phyloP scores from a whole-genome alignment of 2,797 vertebrate genomes.

The Carcharodon carcharias region DNA sequence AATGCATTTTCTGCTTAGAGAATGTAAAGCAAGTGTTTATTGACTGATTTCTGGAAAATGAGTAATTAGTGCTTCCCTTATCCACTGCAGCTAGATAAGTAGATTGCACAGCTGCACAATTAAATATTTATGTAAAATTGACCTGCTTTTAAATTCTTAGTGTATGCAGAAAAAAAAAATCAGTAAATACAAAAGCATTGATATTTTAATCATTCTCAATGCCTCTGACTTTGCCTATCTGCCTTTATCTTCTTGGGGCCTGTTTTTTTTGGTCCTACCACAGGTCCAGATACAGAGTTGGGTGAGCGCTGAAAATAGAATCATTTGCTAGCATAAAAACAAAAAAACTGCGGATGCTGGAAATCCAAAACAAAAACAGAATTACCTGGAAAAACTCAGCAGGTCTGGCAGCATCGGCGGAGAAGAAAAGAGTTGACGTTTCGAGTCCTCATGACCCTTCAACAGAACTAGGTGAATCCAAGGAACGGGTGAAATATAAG shows the following conservation, averaged over 20 bases:
- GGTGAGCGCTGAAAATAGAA: too few species aligned
- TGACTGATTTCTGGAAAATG: not conserved
- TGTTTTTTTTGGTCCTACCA: too few species aligned
- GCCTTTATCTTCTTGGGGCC: not conserved
- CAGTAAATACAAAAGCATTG: not conserved
- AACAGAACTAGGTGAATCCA: too few species aligned
- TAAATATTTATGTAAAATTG: not conserved
- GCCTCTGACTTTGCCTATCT: not conserved
- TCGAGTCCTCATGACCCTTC: too few species aligned
- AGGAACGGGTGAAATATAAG: too few species aligned
- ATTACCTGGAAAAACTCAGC: too few species aligned
- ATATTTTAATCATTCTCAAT: not conserved
- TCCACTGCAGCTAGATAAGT: conserved; percentile 1
- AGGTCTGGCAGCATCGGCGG: too few species aligned
- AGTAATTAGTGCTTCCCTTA: not conserved
- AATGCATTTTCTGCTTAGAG: not conserved
- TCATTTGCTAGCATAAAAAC: too few species aligned
- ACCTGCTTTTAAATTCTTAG: not conserved
- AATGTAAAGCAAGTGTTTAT: not conserved
- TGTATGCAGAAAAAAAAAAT: not conserved
- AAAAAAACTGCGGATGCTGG: too few species aligned
- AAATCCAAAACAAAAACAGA: too few species aligned
- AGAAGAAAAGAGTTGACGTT: too few species aligned
- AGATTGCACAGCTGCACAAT: not conserved
- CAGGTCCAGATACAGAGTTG: too few species aligned